These are phyloP conservation scores for Rousettus madagascariensis DNA, from an alignment of 2,797 vertebrate species.

Conservation along the genomic window DNA sequence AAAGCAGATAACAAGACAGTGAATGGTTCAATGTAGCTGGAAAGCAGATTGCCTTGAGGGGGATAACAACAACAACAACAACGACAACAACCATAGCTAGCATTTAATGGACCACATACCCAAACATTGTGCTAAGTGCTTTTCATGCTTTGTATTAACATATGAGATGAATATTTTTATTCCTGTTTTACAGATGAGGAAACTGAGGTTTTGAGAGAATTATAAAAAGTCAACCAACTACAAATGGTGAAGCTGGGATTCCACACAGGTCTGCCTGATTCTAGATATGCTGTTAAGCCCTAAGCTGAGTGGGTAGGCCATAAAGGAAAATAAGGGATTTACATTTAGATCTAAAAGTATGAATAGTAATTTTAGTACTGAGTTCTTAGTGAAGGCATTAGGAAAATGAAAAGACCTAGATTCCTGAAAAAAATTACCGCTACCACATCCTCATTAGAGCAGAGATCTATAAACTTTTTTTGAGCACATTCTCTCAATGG, in stretches of 20 bases:
- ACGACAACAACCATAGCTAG: neutral
- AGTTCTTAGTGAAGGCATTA: neutral
- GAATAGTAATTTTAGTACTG: neutral
- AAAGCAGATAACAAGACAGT: neutral
- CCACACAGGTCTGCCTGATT: neutral
- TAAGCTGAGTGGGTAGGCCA: neutral
- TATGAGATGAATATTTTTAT: neutral
- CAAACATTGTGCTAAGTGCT: neutral
- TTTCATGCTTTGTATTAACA: neutral
- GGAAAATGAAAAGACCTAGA: neutral
- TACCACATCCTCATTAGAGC: neutral
- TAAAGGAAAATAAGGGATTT: neutral
- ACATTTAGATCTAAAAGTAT: neutral
- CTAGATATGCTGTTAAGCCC: neutral
- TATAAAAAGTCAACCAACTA: neutral
- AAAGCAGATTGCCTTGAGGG: neutral
- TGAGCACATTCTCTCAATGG: neutral
- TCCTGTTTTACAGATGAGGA: neutral
- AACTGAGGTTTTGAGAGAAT: neutral
- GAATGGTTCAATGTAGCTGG: neutral
- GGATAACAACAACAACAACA: neutral
- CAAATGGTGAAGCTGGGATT: neutral
- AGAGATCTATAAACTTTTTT: neutral
- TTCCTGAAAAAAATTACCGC: neutral
- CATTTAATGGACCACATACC: neutral